Percentiles rank a stretch among this genome's conserved stretches.
Evolutionary conservation across 37 sponge, comb jelly and placozoan species (phyloP).

Genomic region (Aplysina aerophoba): DNA sequence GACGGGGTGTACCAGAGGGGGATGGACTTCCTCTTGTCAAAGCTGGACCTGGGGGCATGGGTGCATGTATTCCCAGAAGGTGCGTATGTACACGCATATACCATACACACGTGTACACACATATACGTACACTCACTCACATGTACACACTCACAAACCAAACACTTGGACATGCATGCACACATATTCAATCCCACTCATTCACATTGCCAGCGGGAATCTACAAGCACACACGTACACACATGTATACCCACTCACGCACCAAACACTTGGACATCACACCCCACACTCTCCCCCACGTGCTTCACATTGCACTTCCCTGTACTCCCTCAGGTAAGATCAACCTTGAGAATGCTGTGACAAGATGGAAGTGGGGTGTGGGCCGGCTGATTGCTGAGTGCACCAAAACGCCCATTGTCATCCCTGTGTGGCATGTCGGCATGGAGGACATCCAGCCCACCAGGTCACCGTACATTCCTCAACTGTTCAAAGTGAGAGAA

Average conservation of each 20-base stretch:
- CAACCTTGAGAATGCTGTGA: slow-evolving; percentile 29
- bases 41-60: slow-evolving; percentile 38
- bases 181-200: too few relatives aligned
- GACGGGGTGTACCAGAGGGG: slow-evolving; percentile 87
- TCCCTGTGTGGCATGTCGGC: slow-evolving; percentile 88
- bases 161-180: too few relatives aligned
- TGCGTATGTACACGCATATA: too few relatives aligned
- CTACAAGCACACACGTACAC: too few relatives aligned
- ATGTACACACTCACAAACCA: neutral
- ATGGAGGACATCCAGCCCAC: slow-evolving; percentile 81
- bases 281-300: neutral
- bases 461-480: slow-evolving; percentile 70
- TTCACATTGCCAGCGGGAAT: neutral
- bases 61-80: slow-evolving; percentile 45
- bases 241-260: too few relatives aligned
- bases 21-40: slow-evolving; percentile 57
- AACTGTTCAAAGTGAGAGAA: slow-evolving; percentile 56
- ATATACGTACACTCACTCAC: too few relatives aligned
- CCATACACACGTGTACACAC: too few relatives aligned
- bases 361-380: slow-evolving; percentile 86
- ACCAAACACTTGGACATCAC: neutral
- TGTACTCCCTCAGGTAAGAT: slow-evolving; percentile 54
- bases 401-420: slow-evolving; percentile 55
- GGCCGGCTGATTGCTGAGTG: slow-evolving; percentile 78
- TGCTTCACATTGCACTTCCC: too few relatives aligned